Evolutionary conservation across 2,113 vertebrate genomes (phyloP).

Genomic region (Diphyllodes magnificus): DNA sequence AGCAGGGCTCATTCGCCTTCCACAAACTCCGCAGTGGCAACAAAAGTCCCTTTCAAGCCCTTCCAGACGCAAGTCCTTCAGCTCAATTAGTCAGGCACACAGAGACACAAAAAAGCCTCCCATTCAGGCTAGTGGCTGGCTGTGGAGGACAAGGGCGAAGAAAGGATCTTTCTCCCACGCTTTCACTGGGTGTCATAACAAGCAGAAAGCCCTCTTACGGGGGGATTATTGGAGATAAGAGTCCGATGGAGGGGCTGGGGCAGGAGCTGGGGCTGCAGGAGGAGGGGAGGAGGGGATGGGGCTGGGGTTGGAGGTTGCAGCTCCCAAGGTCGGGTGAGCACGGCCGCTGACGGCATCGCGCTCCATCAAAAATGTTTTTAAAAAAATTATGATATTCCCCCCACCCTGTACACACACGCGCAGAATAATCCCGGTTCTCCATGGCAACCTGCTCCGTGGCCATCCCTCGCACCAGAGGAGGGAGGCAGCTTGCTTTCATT

Average conservation of each 20-base stretch:
- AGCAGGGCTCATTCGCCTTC: slow-evolving; percentile 29
- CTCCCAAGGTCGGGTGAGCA: not conserved
- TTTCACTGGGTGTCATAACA: slow-evolving; percentile 79
- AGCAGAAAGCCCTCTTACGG: slow-evolving; percentile 74
- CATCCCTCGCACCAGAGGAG: not conserved
- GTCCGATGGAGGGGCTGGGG: slow-evolving; percentile 49
- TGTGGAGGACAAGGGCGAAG: slow-evolving; percentile 61
- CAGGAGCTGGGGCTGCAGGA: not conserved
- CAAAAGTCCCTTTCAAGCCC: slow-evolving; percentile 76
- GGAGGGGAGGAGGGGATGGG: not conserved
- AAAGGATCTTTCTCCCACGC: slow-evolving; percentile 69
- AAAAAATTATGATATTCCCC: not conserved
- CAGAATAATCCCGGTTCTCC: slow-evolving; percentile 36
- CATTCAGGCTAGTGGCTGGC: slow-evolving; percentile 60
- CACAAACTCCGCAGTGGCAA: slow-evolving; percentile 52
- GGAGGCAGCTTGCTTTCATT: not conserved
- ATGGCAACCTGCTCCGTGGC: slow-evolving; percentile 39
- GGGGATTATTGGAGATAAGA: slow-evolving; percentile 70
- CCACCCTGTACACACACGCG: not conserved
- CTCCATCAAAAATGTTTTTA: not conserved
- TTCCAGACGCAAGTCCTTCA: slow-evolving; percentile 78
- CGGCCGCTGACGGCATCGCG: fast-evolving
- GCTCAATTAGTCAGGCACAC: slow-evolving; percentile 79
- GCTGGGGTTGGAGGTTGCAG: not conserved
- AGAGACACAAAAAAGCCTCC: slow-evolving; percentile 64